phyloP scores from a whole-genome alignment of 2,113 vertebrate genomes.

The Bostrychus sinensis region DNA sequence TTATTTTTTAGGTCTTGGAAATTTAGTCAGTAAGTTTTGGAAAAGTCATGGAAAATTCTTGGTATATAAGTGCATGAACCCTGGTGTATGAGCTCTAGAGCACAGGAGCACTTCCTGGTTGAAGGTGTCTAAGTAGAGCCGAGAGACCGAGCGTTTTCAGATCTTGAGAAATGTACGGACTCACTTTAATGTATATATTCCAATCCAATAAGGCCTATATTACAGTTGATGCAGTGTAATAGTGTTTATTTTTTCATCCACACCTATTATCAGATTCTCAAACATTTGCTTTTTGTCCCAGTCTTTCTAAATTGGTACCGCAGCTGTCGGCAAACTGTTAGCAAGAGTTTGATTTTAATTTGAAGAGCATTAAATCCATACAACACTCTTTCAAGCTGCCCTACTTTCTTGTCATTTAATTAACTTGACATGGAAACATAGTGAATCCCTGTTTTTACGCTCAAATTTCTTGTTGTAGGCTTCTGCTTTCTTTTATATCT shows the following conservation, averaged over 20 bases:
- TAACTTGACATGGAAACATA: background rate
- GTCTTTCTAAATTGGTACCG: background rate
- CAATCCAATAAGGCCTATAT: too few species aligned
- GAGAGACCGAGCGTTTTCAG: too few species aligned
- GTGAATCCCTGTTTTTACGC: background rate
- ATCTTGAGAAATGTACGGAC: too few species aligned
- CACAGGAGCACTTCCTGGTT: too few species aligned
- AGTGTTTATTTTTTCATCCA: background rate
- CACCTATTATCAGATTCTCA: background rate
- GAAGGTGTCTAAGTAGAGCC: too few species aligned
- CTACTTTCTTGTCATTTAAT: slow-evolving; percentile 11
- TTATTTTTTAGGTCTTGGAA: too few species aligned
- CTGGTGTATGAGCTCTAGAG: too few species aligned
- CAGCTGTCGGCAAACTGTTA: background rate
- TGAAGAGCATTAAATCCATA: background rate
- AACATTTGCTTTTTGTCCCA: background rate
- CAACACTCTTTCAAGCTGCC: background rate
- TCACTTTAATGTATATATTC: too few species aligned
- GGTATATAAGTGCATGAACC: too few species aligned
- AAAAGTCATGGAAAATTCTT: too few species aligned
- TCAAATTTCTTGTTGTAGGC: background rate
- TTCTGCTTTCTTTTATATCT: slow-evolving; percentile 1
- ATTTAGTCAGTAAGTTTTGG: too few species aligned
- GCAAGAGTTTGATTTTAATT: background rate
- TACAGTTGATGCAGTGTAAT: too few species aligned